Evolutionary conservation across 2,113 vertebrate genomes (phyloP).

Genomic region (Archilochus colubris): DNA sequence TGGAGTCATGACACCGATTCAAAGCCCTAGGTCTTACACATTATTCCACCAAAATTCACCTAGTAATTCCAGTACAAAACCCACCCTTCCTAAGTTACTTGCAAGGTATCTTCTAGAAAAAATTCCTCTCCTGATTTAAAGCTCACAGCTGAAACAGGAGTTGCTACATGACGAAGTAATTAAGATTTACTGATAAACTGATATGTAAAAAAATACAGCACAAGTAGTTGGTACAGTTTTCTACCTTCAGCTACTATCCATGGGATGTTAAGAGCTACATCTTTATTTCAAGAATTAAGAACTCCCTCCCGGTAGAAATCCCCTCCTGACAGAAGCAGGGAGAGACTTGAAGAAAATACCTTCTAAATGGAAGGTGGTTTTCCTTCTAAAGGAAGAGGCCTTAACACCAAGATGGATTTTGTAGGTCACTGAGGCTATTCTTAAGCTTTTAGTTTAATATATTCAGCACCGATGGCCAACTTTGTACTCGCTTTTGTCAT

Average conservation of each 20-base stretch:
- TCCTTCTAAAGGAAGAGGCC: not conserved
- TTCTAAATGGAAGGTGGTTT: not conserved
- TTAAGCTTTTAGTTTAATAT: not conserved
- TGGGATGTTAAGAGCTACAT: not conserved
- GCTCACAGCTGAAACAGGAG: not conserved
- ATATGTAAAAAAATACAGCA: not conserved
- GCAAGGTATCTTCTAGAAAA: not conserved
- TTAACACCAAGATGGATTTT: not conserved
- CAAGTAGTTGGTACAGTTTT: not conserved
- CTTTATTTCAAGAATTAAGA: not conserved
- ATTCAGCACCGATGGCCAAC: not conserved
- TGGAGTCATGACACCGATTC: rapidly evolving
- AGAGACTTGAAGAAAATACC: not conserved
- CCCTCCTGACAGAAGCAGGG: not conserved
- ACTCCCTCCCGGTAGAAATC: not conserved
- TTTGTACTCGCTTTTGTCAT: not conserved
- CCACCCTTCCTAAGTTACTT: not conserved
- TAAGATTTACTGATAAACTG: not conserved
- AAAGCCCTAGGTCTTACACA: not conserved
- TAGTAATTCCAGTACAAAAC: not conserved
- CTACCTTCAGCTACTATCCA: not conserved
- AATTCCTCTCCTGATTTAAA: not conserved
- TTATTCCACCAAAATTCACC: not conserved
- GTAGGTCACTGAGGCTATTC: not conserved
- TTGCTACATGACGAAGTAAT: not conserved